Evolutionary conservation across 2,888 invertebrate genomes (phyloP).

Genomic region (Ceratothoa steindachneri): DNA sequence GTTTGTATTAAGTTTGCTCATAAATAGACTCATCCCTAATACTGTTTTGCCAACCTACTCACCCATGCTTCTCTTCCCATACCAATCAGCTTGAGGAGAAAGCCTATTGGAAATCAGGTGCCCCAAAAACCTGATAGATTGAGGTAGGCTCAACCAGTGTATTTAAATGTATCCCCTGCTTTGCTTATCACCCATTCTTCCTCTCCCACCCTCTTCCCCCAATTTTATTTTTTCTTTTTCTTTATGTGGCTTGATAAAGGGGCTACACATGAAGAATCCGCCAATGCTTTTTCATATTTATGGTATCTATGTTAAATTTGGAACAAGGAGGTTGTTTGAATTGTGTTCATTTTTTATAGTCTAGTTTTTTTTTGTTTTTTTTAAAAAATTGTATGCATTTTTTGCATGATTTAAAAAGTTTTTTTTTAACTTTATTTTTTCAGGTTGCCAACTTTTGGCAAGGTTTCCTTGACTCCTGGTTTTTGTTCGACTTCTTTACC

Average conservation of each 20-base stretch:
- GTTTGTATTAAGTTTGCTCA: too few species aligned
- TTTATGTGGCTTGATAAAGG: too few species aligned
- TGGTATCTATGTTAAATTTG: too few species aligned
- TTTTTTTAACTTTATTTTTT: constrained; percentile 8
- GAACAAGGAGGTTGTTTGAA: too few species aligned
- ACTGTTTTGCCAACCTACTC: not conserved
- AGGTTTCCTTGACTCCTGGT: constrained; percentile 17
- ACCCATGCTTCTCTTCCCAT: not conserved
- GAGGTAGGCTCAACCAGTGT: constrained; percentile 39
- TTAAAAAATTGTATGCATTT: constrained; percentile 1
- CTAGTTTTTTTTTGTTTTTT: not conserved
- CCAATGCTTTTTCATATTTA: too few species aligned
- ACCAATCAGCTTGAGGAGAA: constrained; percentile 65
- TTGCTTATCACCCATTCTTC: too few species aligned
- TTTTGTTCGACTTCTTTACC: constrained; percentile 15
- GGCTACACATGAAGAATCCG: too few species aligned
- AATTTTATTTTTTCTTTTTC: too few species aligned
- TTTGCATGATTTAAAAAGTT: constrained; percentile 14
- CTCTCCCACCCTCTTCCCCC: too few species aligned
- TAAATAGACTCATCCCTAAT: not conserved
- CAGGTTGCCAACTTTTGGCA: constrained; percentile 43
- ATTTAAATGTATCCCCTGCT: not conserved
- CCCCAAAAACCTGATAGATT: constrained; percentile 48
- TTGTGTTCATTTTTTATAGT: too few species aligned
- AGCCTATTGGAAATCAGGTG: constrained; percentile 63